phyloP scores from a whole-genome alignment of 2,888 invertebrate genomes.

The Hydroisotoma schaefferi region DNA sequence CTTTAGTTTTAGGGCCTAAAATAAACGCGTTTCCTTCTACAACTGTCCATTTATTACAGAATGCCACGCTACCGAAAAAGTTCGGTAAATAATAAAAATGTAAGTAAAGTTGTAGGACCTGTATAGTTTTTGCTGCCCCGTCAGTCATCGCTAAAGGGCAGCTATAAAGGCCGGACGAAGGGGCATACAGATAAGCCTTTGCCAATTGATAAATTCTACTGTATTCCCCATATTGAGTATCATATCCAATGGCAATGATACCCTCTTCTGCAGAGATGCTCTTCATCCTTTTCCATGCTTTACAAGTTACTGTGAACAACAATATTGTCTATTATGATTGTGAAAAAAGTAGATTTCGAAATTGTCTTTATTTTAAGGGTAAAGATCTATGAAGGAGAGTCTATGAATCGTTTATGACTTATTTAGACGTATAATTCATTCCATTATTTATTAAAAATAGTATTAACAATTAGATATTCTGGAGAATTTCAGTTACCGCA shows the following conservation, averaged over 20 bases:
- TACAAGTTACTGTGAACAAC: slow-evolving; percentile 52
- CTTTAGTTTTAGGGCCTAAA: slow-evolving; percentile 34
- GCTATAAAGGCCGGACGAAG: slow-evolving; percentile 57
- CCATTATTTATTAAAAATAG: too few species aligned
- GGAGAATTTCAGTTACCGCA: too few species aligned
- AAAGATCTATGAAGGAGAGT: too few species aligned
- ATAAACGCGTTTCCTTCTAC: too few species aligned
- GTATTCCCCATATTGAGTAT: slow-evolving; percentile 51
- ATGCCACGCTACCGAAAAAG: too few species aligned
- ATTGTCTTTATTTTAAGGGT: too few species aligned
- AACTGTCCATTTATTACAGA: too few species aligned
- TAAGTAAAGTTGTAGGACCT: slow-evolving; percentile 51
- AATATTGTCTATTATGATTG: not conserved
- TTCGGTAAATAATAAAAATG: too few species aligned
- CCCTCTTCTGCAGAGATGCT: slow-evolving; percentile 58
- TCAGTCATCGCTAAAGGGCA: slow-evolving; percentile 62
- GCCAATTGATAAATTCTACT: slow-evolving; percentile 56
- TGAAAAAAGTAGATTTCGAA: not conserved
- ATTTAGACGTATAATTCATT: too few species aligned
- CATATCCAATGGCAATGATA: slow-evolving; percentile 56
- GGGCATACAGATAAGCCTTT: slow-evolving; percentile 56
- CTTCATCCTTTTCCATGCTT: slow-evolving; percentile 57
- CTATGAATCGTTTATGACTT: too few species aligned
- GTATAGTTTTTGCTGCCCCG: slow-evolving; percentile 58
- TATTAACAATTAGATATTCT: too few species aligned